Conservation (phyloP, 2,888 invertebrate genomes). For the Zootermopsis nevadensis region DNA sequence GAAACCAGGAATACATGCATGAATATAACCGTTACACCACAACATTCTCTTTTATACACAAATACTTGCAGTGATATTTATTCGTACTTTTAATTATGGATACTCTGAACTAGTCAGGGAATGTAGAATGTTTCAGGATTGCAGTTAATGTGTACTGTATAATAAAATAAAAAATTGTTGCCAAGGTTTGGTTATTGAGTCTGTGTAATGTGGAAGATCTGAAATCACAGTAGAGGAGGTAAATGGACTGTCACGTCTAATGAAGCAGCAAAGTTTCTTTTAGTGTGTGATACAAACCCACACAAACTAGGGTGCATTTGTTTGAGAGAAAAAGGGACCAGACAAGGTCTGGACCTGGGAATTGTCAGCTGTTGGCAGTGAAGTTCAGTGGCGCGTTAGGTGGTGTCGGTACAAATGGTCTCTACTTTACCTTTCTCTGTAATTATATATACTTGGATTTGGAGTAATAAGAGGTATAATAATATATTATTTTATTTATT, state of each 20-base stretch:
- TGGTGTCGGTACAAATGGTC: no score
- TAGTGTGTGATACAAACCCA: slow-evolving; percentile 8
- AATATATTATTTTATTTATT: no score
- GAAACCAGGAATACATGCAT: no score
- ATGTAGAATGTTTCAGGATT: no score
- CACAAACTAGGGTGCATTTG: slow-evolving; percentile 19
- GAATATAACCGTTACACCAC: no score
- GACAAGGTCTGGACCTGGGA: neutral
- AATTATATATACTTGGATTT: no score
- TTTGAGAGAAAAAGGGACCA: neutral
- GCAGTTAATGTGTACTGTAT: neutral
- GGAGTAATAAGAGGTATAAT: no score
- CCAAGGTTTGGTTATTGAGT: neutral
- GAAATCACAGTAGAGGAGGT: neutral
- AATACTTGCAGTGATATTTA: no score
- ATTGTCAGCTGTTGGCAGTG: neutral
- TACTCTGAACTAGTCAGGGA: no score
- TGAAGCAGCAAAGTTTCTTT: slow-evolving; percentile 31
- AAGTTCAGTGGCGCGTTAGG: neutral
- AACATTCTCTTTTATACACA: no score
- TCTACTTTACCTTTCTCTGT: no score
- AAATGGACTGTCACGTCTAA: neutral
- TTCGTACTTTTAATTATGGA: no score
- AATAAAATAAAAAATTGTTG: neutral
- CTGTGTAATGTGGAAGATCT: slow-evolving; percentile 17